Conservation (phyloP, 2,113 vertebrate species). For the Baryphthengus martii region DNA sequence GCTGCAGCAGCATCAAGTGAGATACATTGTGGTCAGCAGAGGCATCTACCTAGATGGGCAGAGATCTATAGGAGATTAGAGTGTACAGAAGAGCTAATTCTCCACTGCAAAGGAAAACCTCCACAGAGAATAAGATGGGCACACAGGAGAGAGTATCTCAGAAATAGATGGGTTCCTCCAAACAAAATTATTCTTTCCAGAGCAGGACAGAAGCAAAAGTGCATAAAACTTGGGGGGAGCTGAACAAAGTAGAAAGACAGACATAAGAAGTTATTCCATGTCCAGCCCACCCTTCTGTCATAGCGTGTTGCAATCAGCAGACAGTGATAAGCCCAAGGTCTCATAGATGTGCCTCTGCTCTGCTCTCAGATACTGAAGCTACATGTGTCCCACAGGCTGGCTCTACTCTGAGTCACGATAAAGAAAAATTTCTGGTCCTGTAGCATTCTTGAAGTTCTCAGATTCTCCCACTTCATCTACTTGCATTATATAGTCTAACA, state of each 20-base stretch:
- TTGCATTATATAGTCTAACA: not conserved
- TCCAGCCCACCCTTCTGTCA: not conserved
- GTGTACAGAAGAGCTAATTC: not conserved
- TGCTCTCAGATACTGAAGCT: not conserved
- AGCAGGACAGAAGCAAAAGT: not conserved
- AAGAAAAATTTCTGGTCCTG: not conserved
- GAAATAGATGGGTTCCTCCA: not conserved
- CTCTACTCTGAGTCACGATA: not conserved
- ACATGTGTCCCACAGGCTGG: accelerated
- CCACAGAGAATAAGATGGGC: not conserved
- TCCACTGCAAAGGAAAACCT: not conserved
- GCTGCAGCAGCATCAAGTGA: not conserved
- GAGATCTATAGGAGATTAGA: not conserved
- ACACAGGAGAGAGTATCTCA: not conserved
- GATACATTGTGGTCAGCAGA: not conserved
- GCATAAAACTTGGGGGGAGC: not conserved
- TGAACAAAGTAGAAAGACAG: not conserved
- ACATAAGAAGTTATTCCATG: not conserved
- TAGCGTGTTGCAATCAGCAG: not conserved
- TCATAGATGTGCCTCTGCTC: not conserved
- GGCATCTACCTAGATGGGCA: not conserved
- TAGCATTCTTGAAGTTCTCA: not conserved
- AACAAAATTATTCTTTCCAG: not conserved
- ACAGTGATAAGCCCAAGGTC: not conserved
- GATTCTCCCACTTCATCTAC: not conserved